Evolutionary conservation across 1,140 invertebrate genomes (phyloP).

Genomic region (Diabrotica undecimpunctata): DNA sequence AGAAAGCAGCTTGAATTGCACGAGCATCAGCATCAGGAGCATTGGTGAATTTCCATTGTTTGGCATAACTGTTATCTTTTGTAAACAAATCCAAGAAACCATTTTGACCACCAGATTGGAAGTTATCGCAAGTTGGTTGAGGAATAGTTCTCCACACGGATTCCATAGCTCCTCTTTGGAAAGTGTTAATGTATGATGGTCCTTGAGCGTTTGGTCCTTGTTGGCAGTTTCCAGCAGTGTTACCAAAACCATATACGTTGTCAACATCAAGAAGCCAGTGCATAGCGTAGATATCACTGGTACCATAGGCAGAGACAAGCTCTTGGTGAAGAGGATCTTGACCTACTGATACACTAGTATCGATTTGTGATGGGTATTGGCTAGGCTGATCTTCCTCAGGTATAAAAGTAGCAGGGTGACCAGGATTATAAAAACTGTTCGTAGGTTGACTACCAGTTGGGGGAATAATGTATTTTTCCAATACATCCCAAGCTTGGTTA

Average conservation of each 20-base stretch:
- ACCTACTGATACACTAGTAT: conserved; percentile 22
- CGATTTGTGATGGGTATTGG: conserved; percentile 23
- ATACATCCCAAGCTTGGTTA: conserved; percentile 18
- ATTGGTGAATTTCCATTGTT: conserved; percentile 26
- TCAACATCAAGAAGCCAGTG: conserved; percentile 29
- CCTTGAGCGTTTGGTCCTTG: conserved; percentile 14
- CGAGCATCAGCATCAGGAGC: conserved; percentile 25
- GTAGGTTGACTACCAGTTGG: conserved; percentile 16
- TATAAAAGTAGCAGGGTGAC: conserved; percentile 21
- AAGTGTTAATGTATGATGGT: conserved; percentile 24
- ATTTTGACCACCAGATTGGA: conserved; percentile 27
- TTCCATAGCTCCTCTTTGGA: conserved; percentile 25
- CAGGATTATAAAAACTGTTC: conserved; percentile 20
- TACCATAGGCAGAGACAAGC: conserved; percentile 25
- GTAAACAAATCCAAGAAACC: conserved; percentile 29
- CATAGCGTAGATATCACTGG: conserved; percentile 20
- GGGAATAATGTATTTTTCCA: conserved; percentile 26
- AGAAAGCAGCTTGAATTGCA: conserved; percentile 26
- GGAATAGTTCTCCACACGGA: conserved; percentile 28
- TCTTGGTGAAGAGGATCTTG: conserved; percentile 21
- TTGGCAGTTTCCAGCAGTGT: conserved; percentile 24
- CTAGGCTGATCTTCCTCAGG: conserved; percentile 23
- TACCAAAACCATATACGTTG: conserved; percentile 29
- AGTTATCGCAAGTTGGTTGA: conserved; percentile 26
- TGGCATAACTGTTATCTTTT: conserved; percentile 21